These are phyloP conservation scores for Capitulum mitella DNA, from an alignment of 2,888 invertebrate genomes.

Conservation along the genomic window DNA sequence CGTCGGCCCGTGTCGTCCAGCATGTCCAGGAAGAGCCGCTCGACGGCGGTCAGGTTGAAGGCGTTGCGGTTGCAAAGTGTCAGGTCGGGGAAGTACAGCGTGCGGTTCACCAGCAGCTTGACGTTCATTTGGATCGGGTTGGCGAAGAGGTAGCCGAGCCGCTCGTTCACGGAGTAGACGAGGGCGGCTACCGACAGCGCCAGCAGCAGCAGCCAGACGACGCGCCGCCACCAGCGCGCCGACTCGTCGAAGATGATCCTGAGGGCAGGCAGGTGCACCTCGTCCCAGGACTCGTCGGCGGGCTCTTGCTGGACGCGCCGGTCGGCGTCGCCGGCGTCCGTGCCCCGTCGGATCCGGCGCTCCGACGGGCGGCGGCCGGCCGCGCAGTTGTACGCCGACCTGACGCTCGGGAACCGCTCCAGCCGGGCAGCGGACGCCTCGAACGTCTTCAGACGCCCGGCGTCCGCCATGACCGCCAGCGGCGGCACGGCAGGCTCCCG, in stretches of 20 bases:
- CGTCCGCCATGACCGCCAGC: too few species aligned
- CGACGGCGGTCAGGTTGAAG: neutral
- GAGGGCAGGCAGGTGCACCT: neutral
- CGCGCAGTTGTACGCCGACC: neutral
- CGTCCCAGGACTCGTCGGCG: neutral
- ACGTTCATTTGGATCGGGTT: conserved; percentile 22
- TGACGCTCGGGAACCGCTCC: neutral
- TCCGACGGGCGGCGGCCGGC: neutral
- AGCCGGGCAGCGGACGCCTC: neutral
- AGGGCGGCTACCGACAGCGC: neutral
- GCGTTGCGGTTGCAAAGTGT: neutral
- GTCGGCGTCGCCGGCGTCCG: neutral
- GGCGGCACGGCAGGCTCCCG: too few species aligned
- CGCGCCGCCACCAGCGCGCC: neutral
- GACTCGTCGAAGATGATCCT: neutral
- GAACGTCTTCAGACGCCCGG: neutral
- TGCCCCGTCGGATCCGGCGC: too few species aligned
- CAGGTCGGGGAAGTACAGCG: neutral
- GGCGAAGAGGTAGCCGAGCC: conserved; percentile 5
- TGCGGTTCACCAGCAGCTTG: conserved; percentile 7
- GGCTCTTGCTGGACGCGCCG: neutral
- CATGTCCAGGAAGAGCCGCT: neutral
- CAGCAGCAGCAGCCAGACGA: conserved; percentile 9
- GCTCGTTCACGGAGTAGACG: neutral
- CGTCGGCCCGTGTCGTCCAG: neutral